A percentile compares a stretch with the other conserved stretches of the same genome.
Evolutionary conservation across 1,140 invertebrate species (phyloP).

Genomic region (Holotrichia oblita): DNA sequence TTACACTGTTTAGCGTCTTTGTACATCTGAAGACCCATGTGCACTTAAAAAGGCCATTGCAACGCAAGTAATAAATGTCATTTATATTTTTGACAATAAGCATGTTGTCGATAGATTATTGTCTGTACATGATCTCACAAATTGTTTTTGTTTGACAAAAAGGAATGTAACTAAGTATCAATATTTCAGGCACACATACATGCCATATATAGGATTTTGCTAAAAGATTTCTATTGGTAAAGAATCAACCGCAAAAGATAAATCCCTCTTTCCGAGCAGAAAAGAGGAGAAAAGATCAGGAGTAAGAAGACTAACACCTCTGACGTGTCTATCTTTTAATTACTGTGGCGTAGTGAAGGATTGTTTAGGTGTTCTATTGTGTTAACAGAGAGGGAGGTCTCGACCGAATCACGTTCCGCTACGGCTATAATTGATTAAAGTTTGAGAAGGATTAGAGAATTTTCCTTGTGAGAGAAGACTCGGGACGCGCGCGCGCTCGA

Average conservation of each 20-base stretch:
- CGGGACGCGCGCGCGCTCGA: not conserved
- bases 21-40: too few relatives aligned
- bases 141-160: too few relatives aligned
- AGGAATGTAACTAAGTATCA: too few relatives aligned
- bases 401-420: conserved; percentile 2
- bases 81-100: too few relatives aligned
- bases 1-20: too few relatives aligned
- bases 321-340: conserved; percentile 2
- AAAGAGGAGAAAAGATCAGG: not conserved
- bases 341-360: not conserved
- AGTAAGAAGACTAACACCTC: conserved; percentile 2
- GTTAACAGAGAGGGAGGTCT: not conserved
- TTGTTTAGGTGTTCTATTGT: not conserved
- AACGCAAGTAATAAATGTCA: too few relatives aligned
- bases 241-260: not conserved
- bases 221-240: not conserved
- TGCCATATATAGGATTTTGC: not conserved
- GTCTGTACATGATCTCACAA: too few relatives aligned
- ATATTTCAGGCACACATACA: too few relatives aligned
- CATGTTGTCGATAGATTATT: too few relatives aligned
- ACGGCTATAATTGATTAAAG: conserved; percentile 29
- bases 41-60: too few relatives aligned
- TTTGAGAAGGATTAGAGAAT: conserved; percentile 27
- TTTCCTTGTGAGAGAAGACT: not conserved
- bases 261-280: not conserved